phyloP scores from a whole-genome alignment of 2,888 invertebrate species.

The Thyatira batis region DNA sequence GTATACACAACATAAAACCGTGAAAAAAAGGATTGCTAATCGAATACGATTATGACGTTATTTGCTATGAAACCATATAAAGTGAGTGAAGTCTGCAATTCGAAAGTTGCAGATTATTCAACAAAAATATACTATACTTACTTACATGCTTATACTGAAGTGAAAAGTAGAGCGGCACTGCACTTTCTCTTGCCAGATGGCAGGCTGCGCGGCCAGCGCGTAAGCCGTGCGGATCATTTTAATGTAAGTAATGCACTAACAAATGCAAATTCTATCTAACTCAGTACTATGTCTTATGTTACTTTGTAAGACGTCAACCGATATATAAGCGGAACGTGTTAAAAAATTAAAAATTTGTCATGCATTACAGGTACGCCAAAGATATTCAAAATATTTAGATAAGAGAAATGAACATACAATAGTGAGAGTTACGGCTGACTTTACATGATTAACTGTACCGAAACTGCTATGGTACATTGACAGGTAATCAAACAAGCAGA shows the following conservation, averaged over 20 bases:
- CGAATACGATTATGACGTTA: neutral
- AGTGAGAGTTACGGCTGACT: slow-evolving; percentile 12
- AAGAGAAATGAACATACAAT: slow-evolving; percentile 4
- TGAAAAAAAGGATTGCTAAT: neutral
- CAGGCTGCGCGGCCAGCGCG: slow-evolving; percentile 48
- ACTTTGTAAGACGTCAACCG: slow-evolving; percentile 39
- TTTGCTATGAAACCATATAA: neutral
- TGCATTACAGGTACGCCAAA: slow-evolving; percentile 20
- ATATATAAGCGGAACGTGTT: slow-evolving; percentile 36
- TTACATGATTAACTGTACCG: slow-evolving; percentile 14
- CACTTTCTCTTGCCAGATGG: slow-evolving; percentile 72
- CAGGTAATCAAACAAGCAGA: slow-evolving; percentile 28
- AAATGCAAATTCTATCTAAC: slow-evolving; percentile 33
- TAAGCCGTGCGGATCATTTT: slow-evolving; percentile 60
- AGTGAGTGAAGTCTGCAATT: neutral
- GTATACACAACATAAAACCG: neutral
- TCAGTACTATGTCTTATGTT: slow-evolving; percentile 30
- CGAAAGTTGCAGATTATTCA: neutral
- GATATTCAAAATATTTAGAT: slow-evolving; percentile 19
- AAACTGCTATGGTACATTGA: slow-evolving; percentile 30
- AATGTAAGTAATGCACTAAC: slow-evolving; percentile 20
- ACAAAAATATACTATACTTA: slow-evolving; percentile 12
- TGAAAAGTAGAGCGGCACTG: slow-evolving; percentile 72
- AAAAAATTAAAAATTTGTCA: slow-evolving; percentile 37
- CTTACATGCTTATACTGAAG: slow-evolving; percentile 53